Base-by-base conservation (phyloP, 2,797 vertebrate genomes). In the Enteromius afrohamiltoni region DNA sequence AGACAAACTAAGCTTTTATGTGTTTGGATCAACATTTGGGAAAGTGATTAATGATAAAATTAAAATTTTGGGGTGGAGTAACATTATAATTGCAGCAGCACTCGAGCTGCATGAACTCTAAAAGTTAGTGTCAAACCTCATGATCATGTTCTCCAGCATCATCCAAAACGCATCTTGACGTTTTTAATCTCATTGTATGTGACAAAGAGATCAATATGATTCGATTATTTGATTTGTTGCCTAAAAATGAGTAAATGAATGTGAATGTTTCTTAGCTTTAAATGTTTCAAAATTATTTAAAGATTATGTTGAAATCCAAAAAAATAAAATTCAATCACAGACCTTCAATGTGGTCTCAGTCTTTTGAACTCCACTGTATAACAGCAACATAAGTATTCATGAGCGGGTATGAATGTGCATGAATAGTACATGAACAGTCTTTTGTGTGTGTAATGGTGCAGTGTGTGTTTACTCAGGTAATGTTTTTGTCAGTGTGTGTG, bases 371-470 rank as follows among this genome's bases (percentile, higher is more conserved):
- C 73, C 51, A 16, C 53, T 76, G 21, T 26, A 60, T 53, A 74
- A 75, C 6, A 75, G 19, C 19, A 31, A 55, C 19, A 74, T 74
- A 37, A 23, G 58, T 64, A 77, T 47, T 45, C 55, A 64, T 70
- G 29, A 62, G 19, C 64, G 65, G 2, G 51, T 55, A 71, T 81
- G 64, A 80, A 78, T 76, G 80, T 40, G 77, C 37, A 23, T 74
- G 49, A 16, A 60, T 85, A 40, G 58, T 55, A 26, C 13, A 76
- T 78, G 31, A 16, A 21, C 2, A n/a, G 3, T 70, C 14, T 42
- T 83, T 58, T 76, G 53, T 79, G 13, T 78, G 81, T 76, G 67
- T 77, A 62, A 64, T 64, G 29, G 58, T 53, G 42, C 58, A 70
- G 37, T 69, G 75, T 70, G 45, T n/a, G 29, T 47, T 45, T 45